Evolutionary conservation across 2,113 vertebrate species (phyloP).

Genomic region (Onychostruthus taczanowskii): DNA sequence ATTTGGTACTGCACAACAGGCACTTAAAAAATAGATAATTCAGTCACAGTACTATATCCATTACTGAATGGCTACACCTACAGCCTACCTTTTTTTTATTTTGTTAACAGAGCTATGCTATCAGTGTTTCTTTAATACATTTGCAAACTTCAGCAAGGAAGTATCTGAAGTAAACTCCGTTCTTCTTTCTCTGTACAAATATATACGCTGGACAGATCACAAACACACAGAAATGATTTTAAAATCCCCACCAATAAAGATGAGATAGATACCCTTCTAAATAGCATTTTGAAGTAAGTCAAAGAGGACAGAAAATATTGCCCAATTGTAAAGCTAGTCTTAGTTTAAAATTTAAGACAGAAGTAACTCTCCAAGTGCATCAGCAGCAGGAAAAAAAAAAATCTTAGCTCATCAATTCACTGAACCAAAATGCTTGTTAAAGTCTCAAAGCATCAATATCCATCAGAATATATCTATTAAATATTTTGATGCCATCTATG

Average conservation of each 20-base stretch:
- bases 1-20: not conserved
- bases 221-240: not conserved
- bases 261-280: not conserved
- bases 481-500: not conserved
- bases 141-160: not conserved
- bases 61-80: not conserved
- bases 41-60: not conserved
- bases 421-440: conserved; percentile 5
- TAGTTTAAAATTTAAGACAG: not conserved
- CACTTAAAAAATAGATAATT: not conserved
- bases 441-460: not conserved
- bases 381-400: not conserved
- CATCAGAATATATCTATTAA: not conserved
- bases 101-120: not conserved
- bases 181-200: not conserved
- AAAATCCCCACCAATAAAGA: not conserved
- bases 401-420: not conserved
- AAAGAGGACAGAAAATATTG: not conserved
- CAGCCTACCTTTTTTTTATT: not conserved
- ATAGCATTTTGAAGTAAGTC: not conserved
- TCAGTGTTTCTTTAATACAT: not conserved
- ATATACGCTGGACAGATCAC: not conserved
- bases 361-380: not conserved
- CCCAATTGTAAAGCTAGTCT: not conserved
- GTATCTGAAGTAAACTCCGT: not conserved